Evolutionary conservation across 2,888 invertebrate genomes (phyloP), one percentile per base, ranked within the genome.

Genomic region (Cryptocephalus primarius): DNA sequence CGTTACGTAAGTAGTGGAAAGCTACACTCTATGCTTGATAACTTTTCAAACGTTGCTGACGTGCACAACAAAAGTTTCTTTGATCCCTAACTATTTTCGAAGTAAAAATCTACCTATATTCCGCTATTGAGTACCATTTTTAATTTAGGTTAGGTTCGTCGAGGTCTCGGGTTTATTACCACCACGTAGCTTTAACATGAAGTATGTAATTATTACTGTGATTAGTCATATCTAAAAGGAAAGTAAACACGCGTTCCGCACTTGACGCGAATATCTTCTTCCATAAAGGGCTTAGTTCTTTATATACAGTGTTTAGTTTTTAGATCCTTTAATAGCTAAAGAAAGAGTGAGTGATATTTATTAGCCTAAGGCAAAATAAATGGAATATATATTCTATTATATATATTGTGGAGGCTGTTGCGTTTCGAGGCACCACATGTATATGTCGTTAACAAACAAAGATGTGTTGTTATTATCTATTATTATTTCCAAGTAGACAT

Each of bases 221-320:
- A 62, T 63, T 60, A 58, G 61, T 55, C 61, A 63, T 62, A 61
- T 63, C 63, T 54, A 53, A 56, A 54, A 49, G 47, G 50, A 50
- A 34, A 34, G 1, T 13, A 12, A 32, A 43, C 33, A 33, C 9
- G 49, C 51, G 50, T 55, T 50, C 52, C 51, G 45, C 46, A 42
- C 44, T 43, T 43, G 40, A 50, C 51, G 51, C 47, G 49, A 48
- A 51, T 46, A 49, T 47, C 50, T 52, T 50, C 49, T 50, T 55
- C 53, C 51, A 53, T 54, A 14, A 48, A 33, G 9, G 40, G 33
- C 33, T 41, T 22, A 38, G 47, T 51, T 50, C 55, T 56, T 61
- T 59, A 51, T 64, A 62, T 65, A 63, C 62, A 63, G 61, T 57
- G 60, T 60, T 55, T 57, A 63, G 61, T 57, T 59, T 60, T 55